phyloP scores from a whole-genome alignment of 2,797 vertebrate species.

The Bucorvus abyssinicus region DNA sequence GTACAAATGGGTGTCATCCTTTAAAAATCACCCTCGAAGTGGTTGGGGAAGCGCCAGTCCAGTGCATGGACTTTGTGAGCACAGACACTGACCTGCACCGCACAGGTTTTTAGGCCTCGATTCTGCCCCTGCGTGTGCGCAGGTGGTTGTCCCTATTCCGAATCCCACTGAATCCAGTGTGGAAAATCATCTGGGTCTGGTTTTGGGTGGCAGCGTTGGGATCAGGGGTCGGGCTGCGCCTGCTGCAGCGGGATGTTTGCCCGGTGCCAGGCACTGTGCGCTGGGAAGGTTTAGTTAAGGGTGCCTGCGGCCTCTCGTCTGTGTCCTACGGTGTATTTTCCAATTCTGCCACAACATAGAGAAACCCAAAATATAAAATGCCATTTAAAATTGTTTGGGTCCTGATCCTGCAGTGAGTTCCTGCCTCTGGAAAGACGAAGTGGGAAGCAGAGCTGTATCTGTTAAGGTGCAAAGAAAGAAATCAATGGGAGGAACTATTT shows the following conservation, averaged over 20 bases:
- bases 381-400: rapidly evolving
- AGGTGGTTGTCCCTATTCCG: neutral
- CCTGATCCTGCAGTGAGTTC: neutral
- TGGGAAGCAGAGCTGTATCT: rapidly evolving
- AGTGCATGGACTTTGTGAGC: neutral
- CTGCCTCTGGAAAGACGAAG: neutral
- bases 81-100: neutral
- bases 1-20: neutral
- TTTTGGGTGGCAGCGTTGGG: neutral
- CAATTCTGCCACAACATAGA: neutral
- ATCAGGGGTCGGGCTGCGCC: neutral
- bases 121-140: neutral
- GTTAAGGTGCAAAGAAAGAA: neutral
- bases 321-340: neutral
- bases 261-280: neutral
- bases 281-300: neutral
- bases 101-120: neutral
- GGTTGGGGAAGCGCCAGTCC: neutral
- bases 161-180: neutral
- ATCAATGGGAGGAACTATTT: neutral
- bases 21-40: neutral
- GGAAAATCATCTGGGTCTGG: neutral
- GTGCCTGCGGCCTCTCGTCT: neutral
- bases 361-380: neutral
- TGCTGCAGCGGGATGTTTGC: conserved; percentile 21